phyloP scores from a whole-genome alignment of 2,888 invertebrate genomes.

The Lordiphosa andalusiaca region DNA sequence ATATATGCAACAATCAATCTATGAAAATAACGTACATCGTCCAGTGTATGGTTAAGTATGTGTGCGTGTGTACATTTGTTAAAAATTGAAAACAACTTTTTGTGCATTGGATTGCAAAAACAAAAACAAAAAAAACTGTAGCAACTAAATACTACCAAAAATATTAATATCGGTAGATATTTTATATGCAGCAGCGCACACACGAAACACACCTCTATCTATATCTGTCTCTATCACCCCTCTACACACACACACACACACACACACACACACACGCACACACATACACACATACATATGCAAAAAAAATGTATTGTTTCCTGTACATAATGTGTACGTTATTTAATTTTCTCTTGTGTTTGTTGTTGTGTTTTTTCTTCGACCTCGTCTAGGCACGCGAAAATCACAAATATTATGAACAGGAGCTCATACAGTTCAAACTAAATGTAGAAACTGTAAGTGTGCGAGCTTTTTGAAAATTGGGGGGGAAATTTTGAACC shows the following conservation, averaged over 20 bases:
- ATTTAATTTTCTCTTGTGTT: constrained; percentile 10
- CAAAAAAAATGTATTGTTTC: constrained; percentile 28
- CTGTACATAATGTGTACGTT: constrained; percentile 15
- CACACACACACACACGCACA: constrained; percentile 23
- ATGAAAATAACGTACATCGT: constrained; percentile 51
- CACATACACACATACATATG: constrained; percentile 14
- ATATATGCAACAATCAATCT: constrained; percentile 34
- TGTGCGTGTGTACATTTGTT: constrained; percentile 77
- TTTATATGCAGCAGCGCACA: constrained; percentile 60
- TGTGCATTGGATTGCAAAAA: constrained; percentile 77
- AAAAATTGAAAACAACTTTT: constrained; percentile 80
- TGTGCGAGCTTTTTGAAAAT: constrained; percentile 26
- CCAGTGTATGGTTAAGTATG: constrained; percentile 56
- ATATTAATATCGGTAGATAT: constrained; percentile 77
- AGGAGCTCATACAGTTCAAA: constrained; percentile 77
- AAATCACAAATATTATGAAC: constrained; percentile 75
- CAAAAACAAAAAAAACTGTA: constrained; percentile 24
- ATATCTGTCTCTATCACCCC: neutral
- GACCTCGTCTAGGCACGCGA: constrained; percentile 76
- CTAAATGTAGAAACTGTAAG: constrained; percentile 77
- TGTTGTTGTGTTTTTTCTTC: constrained; percentile 55
- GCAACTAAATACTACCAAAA: constrained; percentile 25
- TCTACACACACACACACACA: constrained; percentile 23
- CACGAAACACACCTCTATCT: constrained; percentile 16
- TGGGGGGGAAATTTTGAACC: no score